These are phyloP conservation scores for Boulengeromyrus knoepffleri DNA, from an alignment of 2,113 vertebrate genomes.

Conservation along the genomic window DNA sequence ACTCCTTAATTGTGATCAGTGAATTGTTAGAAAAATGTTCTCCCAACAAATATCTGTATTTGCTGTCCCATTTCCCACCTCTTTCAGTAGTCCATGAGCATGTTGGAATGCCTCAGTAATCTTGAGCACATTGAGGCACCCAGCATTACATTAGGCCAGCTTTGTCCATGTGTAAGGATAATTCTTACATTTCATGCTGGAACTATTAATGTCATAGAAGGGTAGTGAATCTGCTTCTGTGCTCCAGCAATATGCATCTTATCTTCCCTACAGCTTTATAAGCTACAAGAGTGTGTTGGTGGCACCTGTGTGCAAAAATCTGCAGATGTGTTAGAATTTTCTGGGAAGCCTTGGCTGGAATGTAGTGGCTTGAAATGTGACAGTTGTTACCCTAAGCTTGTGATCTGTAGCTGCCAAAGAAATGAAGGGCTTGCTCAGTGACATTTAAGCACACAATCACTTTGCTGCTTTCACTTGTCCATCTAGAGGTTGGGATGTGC, in stretches of 20 bases:
- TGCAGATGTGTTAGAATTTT: background rate
- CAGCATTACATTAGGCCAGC: constrained; percentile 12
- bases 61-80: constrained; percentile 7
- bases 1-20: background rate
- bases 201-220: background rate
- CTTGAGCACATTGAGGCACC: constrained; percentile 39
- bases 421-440: background rate
- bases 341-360: background rate
- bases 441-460: background rate
- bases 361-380: background rate
- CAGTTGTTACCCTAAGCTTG: background rate
- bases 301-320: background rate
- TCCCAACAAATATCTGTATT: constrained; percentile 4
- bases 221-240: background rate
- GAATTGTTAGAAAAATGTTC: background rate
- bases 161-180: background rate
- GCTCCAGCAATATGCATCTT: background rate
- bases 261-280: background rate
- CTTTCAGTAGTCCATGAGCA: background rate
- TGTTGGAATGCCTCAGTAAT: constrained; percentile 51
- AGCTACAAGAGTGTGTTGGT: background rate
- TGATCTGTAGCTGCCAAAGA: background rate
- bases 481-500: background rate
- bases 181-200: background rate
- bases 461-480: background rate